phyloP scores from a whole-genome alignment of 2,113 vertebrate genomes.

The Nasalis larvatus region DNA sequence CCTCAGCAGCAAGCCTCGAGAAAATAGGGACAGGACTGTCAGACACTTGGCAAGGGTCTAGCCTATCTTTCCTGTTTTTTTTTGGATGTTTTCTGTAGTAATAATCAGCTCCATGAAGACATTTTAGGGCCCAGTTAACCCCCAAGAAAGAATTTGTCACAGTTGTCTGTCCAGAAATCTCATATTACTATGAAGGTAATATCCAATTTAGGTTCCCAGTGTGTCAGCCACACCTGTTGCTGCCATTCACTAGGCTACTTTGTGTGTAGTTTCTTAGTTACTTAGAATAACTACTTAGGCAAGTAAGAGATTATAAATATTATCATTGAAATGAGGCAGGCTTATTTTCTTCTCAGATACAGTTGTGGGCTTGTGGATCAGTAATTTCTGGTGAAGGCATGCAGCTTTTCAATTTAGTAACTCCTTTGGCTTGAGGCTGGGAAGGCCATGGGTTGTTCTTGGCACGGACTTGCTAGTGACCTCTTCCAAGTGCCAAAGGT shows the following conservation, averaged over 20 bases:
- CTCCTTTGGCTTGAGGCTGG: background rate
- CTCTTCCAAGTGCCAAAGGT: slow-evolving; percentile 67
- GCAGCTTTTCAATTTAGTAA: background rate
- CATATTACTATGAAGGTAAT: slow-evolving; percentile 81
- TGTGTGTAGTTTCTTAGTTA: slow-evolving; percentile 11
- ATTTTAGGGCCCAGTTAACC: slow-evolving; percentile 56
- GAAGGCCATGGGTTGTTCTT: slow-evolving; percentile 21
- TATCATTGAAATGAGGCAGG: background rate
- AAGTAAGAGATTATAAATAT: background rate
- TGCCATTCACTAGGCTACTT: slow-evolving; percentile 51
- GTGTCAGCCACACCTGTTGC: slow-evolving; percentile 74
- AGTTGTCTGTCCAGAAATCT: slow-evolving; percentile 81
- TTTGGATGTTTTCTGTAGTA: background rate
- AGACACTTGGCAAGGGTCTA: background rate
- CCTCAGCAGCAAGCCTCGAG: background rate
- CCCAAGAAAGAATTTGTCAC: slow-evolving; percentile 84
- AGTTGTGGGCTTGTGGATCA: background rate
- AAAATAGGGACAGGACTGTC: background rate
- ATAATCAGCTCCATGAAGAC: slow-evolving; percentile 25
- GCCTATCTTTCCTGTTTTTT: background rate
- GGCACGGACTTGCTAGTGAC: slow-evolving; percentile 63
- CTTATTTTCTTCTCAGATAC: background rate
- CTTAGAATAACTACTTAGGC: background rate
- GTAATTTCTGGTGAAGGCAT: background rate
- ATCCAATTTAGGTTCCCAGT: slow-evolving; percentile 57